Percentiles rank a stretch among this genome's conserved stretches.
phyloP scores from a whole-genome alignment of 2,113 vertebrate species.

The Lagenorhynchus albirostris region DNA sequence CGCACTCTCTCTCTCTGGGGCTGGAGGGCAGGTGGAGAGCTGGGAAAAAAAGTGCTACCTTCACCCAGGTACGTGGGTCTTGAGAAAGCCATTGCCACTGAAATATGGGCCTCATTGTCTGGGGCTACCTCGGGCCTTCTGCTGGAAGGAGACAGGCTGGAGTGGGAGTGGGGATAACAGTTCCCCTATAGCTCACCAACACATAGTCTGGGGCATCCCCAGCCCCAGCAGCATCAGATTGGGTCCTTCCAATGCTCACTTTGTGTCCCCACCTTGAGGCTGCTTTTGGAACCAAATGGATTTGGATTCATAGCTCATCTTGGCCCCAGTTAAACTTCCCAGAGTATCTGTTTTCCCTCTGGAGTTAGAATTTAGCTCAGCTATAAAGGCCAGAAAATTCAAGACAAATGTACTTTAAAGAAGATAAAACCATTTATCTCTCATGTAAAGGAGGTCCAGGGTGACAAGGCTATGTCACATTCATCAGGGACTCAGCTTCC shows the following conservation, averaged over 20 bases:
- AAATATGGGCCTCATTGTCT: not conserved
- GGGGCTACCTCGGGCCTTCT: not conserved
- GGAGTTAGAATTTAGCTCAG: not conserved
- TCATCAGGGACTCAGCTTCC: not conserved
- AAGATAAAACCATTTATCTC: not conserved
- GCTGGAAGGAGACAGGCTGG: not conserved
- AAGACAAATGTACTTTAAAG: not conserved
- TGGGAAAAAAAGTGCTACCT: not conserved
- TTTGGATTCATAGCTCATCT: not conserved
- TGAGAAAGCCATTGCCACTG: not conserved
- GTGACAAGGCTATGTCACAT: not conserved
- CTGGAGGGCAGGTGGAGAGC: not conserved
- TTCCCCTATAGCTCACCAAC: not conserved
- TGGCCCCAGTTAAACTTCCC: not conserved
- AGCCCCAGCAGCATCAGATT: not conserved
- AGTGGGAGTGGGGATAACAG: rapidly evolving
- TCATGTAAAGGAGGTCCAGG: not conserved
- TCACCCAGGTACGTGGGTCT: rapidly evolving
- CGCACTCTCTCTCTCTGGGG: too few species aligned
- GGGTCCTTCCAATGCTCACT: not conserved
- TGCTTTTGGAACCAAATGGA: not conserved
- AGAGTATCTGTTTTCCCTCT: not conserved
- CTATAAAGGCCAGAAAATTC: not conserved
- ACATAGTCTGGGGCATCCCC: not conserved
- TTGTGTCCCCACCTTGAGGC: not conserved